These are phyloP conservation scores for Ladona fulva DNA, from an alignment of 1,140 invertebrate species.

Conservation along the genomic window DNA sequence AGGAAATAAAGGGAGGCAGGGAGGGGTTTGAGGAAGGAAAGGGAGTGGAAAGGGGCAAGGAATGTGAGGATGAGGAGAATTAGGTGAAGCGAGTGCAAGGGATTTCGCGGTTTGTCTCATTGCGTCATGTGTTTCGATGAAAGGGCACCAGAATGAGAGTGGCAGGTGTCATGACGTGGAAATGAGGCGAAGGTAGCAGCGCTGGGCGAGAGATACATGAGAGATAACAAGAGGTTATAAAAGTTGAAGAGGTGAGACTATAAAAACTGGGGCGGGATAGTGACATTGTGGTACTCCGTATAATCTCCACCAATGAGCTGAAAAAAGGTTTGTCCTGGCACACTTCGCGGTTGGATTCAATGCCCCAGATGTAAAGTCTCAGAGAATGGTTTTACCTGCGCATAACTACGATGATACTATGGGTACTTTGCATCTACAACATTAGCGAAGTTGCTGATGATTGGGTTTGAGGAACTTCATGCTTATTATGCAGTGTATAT, in stretches of 20 bases:
- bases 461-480: no score
- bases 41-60: neutral
- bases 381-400: no score
- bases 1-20: neutral
- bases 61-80: neutral
- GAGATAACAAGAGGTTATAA: neutral
- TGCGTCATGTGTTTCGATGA: neutral
- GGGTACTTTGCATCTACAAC: no score
- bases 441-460: no score
- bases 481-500: no score
- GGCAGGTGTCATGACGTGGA: neutral
- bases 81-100: neutral
- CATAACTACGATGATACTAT: no score
- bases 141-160: neutral
- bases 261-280: no score
- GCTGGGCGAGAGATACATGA: neutral
- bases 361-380: no score
- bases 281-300: no score
- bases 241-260: neutral
- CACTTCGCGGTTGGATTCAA: no score
- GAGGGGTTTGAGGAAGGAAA: neutral
- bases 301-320: no score
- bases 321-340: no score
- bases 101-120: neutral
- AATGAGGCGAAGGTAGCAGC: neutral